These are phyloP conservation scores for Alca torda DNA, from an alignment of 2,797 vertebrate genomes.

Conservation along the genomic window DNA sequence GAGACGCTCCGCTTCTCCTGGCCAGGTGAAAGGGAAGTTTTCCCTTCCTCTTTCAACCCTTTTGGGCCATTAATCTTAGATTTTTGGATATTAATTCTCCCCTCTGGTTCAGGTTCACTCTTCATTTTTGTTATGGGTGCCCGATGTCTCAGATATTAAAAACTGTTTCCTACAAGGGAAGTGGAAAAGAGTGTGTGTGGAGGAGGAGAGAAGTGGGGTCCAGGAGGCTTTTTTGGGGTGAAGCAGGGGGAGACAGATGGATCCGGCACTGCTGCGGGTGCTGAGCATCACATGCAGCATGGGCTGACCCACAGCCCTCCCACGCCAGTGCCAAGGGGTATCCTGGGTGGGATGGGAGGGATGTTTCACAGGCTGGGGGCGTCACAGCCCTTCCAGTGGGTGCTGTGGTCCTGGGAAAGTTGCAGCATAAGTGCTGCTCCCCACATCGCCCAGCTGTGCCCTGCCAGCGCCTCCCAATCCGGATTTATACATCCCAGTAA, in stretches of 20 bases:
- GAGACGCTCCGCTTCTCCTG: not conserved
- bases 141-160: not conserved
- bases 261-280: not conserved
- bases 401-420: not conserved
- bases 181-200: not conserved
- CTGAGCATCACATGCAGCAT: not conserved
- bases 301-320: not conserved
- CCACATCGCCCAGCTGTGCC: not conserved
- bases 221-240: not conserved
- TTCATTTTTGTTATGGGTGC: not conserved
- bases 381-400: not conserved
- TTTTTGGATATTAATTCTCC: not conserved
- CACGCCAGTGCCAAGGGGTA: fast-evolving
- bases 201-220: not conserved
- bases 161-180: not conserved
- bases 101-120: not conserved
- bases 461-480: fast-evolving
- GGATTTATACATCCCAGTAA: not conserved
- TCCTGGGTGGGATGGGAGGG: not conserved
- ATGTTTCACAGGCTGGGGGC: not conserved
- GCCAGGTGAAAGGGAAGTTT: not conserved
- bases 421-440: not conserved
- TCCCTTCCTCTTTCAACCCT: not conserved
- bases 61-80: not conserved
- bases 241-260: not conserved